Evolutionary conservation across 2,888 invertebrate genomes (phyloP).

Genomic region (Octonoba sinensis): DNA sequence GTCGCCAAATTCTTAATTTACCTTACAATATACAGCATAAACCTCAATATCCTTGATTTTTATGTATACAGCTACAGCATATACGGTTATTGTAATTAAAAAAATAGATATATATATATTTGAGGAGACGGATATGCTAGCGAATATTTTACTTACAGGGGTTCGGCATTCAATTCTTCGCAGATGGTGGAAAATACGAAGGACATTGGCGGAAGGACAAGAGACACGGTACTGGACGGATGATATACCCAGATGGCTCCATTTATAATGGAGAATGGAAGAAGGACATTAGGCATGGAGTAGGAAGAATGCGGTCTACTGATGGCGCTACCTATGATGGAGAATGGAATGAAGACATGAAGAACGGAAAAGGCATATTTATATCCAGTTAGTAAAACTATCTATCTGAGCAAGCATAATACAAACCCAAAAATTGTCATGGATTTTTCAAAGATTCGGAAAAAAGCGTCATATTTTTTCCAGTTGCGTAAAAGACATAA

Average conservation of each 20-base stretch:
- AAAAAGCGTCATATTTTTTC: too few relatives aligned
- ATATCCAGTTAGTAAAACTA: not conserved
- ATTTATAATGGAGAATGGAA: slow-evolving; percentile 23
- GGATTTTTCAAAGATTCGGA: too few relatives aligned
- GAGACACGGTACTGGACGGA: slow-evolving; percentile 20
- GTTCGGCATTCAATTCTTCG: slow-evolving; percentile 3
- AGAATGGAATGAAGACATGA: slow-evolving; percentile 14
- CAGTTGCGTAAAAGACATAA: too few relatives aligned
- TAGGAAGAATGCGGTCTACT: slow-evolving; percentile 14
- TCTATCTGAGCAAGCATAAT: too few relatives aligned
- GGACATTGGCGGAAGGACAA: slow-evolving; percentile 25
- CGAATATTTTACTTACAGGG: not conserved
- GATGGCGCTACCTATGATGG: slow-evolving; percentile 19
- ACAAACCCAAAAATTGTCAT: too few relatives aligned
- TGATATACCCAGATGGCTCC: slow-evolving; percentile 22
- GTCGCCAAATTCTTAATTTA: too few relatives aligned
- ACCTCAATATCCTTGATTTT: too few relatives aligned
- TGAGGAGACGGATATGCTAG: too few relatives aligned
- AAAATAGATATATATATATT: too few relatives aligned
- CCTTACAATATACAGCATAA: too few relatives aligned
- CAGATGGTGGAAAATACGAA: slow-evolving; percentile 22
- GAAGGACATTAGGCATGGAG: slow-evolving; percentile 2
- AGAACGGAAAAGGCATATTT: slow-evolving; percentile 10
- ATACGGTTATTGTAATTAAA: too few relatives aligned
- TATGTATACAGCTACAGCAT: too few relatives aligned